These are phyloP conservation scores for Syrrhaptes paradoxus DNA, from an alignment of 2,113 vertebrate genomes.

Conservation along the genomic window DNA sequence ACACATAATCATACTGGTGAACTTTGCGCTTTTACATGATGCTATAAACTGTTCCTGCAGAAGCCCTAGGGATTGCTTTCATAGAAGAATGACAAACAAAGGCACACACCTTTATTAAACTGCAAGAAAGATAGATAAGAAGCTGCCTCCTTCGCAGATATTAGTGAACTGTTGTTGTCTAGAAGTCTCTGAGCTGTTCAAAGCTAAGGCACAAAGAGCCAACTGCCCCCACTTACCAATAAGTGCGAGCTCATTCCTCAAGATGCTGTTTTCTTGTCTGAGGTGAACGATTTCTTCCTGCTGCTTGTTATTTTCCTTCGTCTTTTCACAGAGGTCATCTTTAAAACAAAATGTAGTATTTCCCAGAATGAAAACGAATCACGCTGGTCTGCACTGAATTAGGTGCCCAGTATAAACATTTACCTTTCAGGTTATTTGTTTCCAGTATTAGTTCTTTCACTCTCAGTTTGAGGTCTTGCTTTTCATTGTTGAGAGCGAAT, in stretches of 20 bases:
- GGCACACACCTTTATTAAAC: not conserved
- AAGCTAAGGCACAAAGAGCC: not conserved
- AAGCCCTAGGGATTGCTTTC: not conserved
- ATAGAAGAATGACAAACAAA: not conserved
- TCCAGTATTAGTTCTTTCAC: slow-evolving; percentile 74
- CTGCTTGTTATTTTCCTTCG: slow-evolving; percentile 82
- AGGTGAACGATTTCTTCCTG: slow-evolving; percentile 87
- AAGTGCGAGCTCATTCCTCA: slow-evolving; percentile 77
- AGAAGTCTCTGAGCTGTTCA: not conserved
- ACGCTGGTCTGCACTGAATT: not conserved
- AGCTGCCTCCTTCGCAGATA: not conserved
- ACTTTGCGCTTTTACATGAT: not conserved
- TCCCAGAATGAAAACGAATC: not conserved
- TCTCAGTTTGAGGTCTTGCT: slow-evolving; percentile 74
- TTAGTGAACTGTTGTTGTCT: not conserved
- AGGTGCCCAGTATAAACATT: not conserved
- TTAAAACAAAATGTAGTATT: slow-evolving; percentile 12
- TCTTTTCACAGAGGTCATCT: slow-evolving; percentile 86
- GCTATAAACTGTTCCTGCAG: not conserved
- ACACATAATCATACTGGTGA: not conserved
- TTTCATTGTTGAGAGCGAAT: slow-evolving; percentile 74
- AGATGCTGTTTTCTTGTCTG: slow-evolving; percentile 82
- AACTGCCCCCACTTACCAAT: slow-evolving; percentile 70
- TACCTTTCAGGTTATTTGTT: slow-evolving; percentile 81
- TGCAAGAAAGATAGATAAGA: not conserved